Conservation (phyloP, 2,888 invertebrate species). For the Encarsia formosa region DNA sequence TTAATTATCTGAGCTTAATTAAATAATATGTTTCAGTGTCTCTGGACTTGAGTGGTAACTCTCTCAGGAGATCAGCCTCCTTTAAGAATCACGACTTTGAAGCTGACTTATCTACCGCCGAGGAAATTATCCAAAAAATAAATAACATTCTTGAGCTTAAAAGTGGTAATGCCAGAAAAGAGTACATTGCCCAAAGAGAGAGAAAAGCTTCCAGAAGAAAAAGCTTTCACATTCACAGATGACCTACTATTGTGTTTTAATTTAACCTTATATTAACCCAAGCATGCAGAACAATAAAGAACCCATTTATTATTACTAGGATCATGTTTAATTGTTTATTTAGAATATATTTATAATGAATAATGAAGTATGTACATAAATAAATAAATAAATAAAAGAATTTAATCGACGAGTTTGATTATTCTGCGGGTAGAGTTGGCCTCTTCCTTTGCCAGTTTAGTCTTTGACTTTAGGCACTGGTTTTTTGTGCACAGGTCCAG, state of each 20-base stretch:
- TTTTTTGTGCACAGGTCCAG: constrained; percentile 12
- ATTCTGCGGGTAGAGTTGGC: constrained; percentile 15
- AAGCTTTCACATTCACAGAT: constrained; percentile 57
- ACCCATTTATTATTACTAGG: constrained; percentile 11
- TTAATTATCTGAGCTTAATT: too few relatives aligned
- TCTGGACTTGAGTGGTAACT: constrained; percentile 38
- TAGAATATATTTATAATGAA: constrained; percentile 15
- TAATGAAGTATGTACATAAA: constrained; percentile 2
- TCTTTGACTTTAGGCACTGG: constrained; percentile 7
- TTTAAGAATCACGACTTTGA: constrained; percentile 90
- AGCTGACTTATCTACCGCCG: constrained; percentile 68
- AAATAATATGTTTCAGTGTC: constrained; percentile 41
- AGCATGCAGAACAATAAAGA: too few relatives aligned
- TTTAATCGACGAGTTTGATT: constrained; percentile 22
- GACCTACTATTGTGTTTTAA: constrained; percentile 39
- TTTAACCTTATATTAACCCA: constrained; percentile 15
- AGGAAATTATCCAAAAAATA: constrained; percentile 82
- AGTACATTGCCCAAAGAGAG: constrained; percentile 74
- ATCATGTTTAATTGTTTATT: constrained; percentile 11
- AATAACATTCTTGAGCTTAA: constrained; percentile 81
- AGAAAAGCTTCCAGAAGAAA: constrained; percentile 63
- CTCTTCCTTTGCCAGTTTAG: constrained; percentile 13
- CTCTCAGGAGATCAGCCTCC: constrained; percentile 54
- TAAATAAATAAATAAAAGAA: constrained; percentile 6
- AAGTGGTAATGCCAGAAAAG: constrained; percentile 74